phyloP scores from a whole-genome alignment of 2,113 vertebrate species.

The Scolopax mira region DNA sequence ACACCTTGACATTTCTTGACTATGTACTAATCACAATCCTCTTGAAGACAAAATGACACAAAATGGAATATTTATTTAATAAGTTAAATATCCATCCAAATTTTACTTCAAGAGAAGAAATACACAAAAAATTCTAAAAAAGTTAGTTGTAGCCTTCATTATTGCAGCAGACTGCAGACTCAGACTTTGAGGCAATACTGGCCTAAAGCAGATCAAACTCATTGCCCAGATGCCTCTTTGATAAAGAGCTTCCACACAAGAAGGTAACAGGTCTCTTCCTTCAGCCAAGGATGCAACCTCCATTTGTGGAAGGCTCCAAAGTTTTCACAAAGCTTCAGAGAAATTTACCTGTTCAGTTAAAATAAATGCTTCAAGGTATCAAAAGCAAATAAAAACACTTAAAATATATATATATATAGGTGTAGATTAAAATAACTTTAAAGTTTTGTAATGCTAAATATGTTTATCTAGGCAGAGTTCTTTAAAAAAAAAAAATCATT shows the following conservation, averaged over 20 bases:
- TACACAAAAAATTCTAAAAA: not conserved
- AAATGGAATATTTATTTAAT: not conserved
- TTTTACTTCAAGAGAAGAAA: not conserved
- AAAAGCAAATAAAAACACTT: not conserved
- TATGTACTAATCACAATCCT: not conserved
- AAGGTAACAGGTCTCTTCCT: not conserved
- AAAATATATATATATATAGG: not conserved
- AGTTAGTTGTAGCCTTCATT: not conserved
- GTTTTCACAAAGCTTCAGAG: not conserved
- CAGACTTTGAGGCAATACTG: not conserved
- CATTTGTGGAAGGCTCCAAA: not conserved
- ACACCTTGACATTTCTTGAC: not conserved
- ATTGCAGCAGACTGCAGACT: not conserved
- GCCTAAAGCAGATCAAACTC: not conserved
- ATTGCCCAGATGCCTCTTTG: not conserved
- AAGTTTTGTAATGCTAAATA: not conserved
- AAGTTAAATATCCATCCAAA: not conserved
- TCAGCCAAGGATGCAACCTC: not conserved
- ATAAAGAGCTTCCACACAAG: not conserved
- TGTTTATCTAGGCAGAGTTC: not conserved
- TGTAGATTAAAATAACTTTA: not conserved
- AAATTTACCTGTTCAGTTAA: not conserved
- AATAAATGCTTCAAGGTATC: not conserved
- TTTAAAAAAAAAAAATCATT: not conserved
- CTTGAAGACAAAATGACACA: not conserved